Conservation (phyloP, 2,888 invertebrate genomes). For the Callyntrura sp. region DNA sequence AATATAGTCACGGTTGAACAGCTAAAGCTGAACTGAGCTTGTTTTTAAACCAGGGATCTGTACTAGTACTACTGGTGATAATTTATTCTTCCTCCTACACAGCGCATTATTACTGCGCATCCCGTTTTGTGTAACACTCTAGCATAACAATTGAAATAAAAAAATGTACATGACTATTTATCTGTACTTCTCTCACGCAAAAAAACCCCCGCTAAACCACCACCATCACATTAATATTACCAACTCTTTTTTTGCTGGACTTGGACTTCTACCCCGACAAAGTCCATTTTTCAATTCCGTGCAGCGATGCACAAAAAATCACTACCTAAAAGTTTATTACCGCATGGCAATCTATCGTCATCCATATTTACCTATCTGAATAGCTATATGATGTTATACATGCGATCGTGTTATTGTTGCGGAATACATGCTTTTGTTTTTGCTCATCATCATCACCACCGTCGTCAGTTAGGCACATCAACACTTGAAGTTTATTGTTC, state of each 20-base stretch:
- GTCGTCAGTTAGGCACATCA: not conserved
- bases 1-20: constrained; percentile 29
- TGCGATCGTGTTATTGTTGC: constrained; percentile 7
- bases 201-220: constrained; percentile 9
- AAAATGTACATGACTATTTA: not conserved
- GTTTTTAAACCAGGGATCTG: constrained; percentile 6
- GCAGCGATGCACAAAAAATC: not conserved
- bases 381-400: not conserved
- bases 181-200: constrained; percentile 2
- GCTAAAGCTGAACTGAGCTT: constrained; percentile 27
- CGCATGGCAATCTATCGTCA: not conserved
- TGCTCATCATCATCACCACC: not conserved
- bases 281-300: constrained; percentile 3
- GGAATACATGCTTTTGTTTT: constrained; percentile 10
- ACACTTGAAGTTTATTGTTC: constrained; percentile 17
- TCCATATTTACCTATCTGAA: not conserved
- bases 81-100: not conserved
- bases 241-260: no score
- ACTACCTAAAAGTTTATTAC: not conserved
- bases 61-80: not conserved
- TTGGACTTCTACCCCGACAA: constrained; percentile 54
- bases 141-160: not conserved
- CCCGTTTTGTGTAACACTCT: not conserved
- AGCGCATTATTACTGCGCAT: not conserved
- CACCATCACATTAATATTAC: not conserved